Evolutionary conservation across 2,113 vertebrate genomes (phyloP), one percentile per base, ranked within the genome.

Genomic region (Platysteira castanea): DNA sequence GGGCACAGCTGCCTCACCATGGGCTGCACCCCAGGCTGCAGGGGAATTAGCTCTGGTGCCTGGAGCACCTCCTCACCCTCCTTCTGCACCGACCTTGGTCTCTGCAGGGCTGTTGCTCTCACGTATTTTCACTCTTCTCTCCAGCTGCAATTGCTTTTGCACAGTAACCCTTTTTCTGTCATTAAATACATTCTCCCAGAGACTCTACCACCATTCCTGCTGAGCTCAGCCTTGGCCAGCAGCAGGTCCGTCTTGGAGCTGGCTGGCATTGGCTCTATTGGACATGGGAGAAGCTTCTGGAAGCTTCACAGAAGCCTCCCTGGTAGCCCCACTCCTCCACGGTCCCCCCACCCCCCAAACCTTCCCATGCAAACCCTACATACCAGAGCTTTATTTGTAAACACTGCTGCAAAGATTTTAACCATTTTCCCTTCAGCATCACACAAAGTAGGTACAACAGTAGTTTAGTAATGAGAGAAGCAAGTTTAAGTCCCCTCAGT

Each of bases 161-260:
- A n/a, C 56, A 49, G 49, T 10, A 49, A 23, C 22, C 28, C 35
- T 44, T 27, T 6, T 15, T 15, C 42, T 56, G 22, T 52, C 20
- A 28, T 2, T 19, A 28, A 33, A 37, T 5, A 11, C 35, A 10
- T 44, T 37, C 26, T 39, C 28, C 68, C 46, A 24, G 19, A 30
- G 44, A 23, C 37, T 52, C 44, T 4, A 2, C 52, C 44, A 30
- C 16, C 27, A 3, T 7, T 53, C 46, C 78, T 53, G 61, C 61
- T 46, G 39, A 39, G 39, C 53, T 39, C 28, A 50, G 60, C 37
- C 77, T 20, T 8, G 20, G 52, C 68, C 77, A 67, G 69, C 23
- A 21, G 37, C 1, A 0, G 33, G 15, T 23, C 21, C 5, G 1
- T 31, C 49, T 21, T 31, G 17, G 21, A 49, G 18, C 26, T 0